A percentile compares a stretch with the other conserved stretches of the same genome.
These are phyloP conservation scores for Diabrotica undecimpunctata DNA, from an alignment of 1,140 invertebrate species.

Conservation along the genomic window DNA sequence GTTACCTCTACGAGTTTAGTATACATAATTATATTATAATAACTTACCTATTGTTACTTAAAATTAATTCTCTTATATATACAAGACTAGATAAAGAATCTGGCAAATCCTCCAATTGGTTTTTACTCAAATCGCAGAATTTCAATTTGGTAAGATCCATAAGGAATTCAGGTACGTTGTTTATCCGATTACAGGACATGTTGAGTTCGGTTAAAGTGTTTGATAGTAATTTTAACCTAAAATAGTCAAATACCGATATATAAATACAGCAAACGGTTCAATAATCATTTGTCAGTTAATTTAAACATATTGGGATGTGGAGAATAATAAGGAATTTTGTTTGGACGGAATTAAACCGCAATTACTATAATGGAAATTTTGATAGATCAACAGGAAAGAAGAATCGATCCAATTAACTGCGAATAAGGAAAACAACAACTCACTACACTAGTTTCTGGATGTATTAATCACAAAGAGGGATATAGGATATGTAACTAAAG, in stretches of 20 bases:
- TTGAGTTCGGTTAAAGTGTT: constrained; percentile 65
- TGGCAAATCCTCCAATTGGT: constrained; percentile 68
- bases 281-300: neutral
- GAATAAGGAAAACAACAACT: too few relatives aligned
- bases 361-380: too few relatives aligned
- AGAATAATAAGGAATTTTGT: too few relatives aligned
- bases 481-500: too few relatives aligned
- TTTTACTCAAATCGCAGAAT: constrained; percentile 75
- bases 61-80: constrained; percentile 72
- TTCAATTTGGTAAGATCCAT: constrained; percentile 61
- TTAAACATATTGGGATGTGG: constrained; percentile 6
- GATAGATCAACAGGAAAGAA: too few relatives aligned
- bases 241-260: constrained; percentile 15
- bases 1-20: too few relatives aligned
- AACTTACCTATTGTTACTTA: constrained; percentile 74
- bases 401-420: too few relatives aligned
- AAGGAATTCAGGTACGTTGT: constrained; percentile 61
- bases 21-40: too few relatives aligned
- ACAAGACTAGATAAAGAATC: constrained; percentile 59
- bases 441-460: too few relatives aligned
- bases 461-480: too few relatives aligned
- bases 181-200: constrained; percentile 60
- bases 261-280: constrained; percentile 14
- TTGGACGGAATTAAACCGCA: too few relatives aligned
- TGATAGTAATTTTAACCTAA: constrained; percentile 52